A percentile compares a stretch with the other conserved stretches of the same genome.
Evolutionary conservation across 1,140 invertebrate species (phyloP).

Genomic region (Aphelenchoides avenae): DNA sequence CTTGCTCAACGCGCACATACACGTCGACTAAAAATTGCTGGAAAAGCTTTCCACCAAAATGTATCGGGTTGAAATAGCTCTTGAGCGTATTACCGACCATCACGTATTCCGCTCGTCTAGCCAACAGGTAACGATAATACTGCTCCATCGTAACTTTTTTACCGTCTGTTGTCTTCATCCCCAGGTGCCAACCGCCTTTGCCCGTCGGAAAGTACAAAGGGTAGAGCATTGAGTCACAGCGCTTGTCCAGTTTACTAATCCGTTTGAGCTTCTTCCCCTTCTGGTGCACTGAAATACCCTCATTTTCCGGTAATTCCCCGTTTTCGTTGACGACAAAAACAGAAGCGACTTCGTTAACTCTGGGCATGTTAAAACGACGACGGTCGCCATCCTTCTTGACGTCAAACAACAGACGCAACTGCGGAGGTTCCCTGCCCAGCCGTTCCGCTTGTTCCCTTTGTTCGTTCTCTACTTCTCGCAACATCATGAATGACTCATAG

Average conservation of each 20-base stretch:
- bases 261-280: slow-evolving; percentile 9
- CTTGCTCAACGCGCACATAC: too few species aligned
- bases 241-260: slow-evolving; percentile 5
- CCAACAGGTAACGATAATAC: too few species aligned
- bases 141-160: too few species aligned
- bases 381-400: not conserved
- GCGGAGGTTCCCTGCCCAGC: slow-evolving; percentile 1
- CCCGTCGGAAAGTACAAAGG: slow-evolving; percentile 5
- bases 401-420: slow-evolving; percentile 6
- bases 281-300: slow-evolving; percentile 4
- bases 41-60: too few species aligned
- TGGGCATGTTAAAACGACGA: not conserved
- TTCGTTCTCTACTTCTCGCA: slow-evolving; percentile 7
- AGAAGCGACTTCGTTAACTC: slow-evolving; percentile 5
- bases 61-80: too few species aligned
- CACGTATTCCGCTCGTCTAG: too few species aligned
- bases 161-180: too few species aligned
- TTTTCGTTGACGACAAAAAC: slow-evolving; percentile 7
- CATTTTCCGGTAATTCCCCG: not conserved
- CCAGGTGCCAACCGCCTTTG: slow-evolving; percentile 9
- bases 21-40: too few species aligned
- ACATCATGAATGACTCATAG: slow-evolving; percentile 4
- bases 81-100: too few species aligned
- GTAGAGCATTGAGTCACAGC: slow-evolving; percentile 8
- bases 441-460: not conserved